Conservation (phyloP, 2,888 invertebrate species). For the Doris montereyensis region DNA sequence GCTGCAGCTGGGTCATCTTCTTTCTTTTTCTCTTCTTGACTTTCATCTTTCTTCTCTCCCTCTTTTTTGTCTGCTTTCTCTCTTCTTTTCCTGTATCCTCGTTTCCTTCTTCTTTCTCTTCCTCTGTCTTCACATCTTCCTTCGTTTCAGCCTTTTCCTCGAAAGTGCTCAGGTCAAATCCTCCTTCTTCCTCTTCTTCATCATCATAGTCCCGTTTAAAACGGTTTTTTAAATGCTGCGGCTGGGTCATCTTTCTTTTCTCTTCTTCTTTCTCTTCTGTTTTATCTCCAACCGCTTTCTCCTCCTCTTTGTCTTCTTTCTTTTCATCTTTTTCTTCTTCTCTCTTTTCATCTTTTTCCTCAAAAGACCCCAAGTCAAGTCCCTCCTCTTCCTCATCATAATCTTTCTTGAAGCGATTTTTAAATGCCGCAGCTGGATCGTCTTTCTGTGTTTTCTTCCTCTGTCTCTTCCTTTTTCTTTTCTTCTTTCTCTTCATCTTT, state of each 20-base stretch:
- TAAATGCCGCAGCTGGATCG: slow-evolving; percentile 27
- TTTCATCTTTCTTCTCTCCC: slow-evolving; percentile 12
- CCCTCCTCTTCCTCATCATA: slow-evolving; percentile 37
- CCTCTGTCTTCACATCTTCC: neutral
- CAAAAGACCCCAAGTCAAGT: slow-evolving; percentile 10
- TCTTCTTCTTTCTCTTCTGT: neutral
- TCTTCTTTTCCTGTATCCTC: slow-evolving; percentile 13
- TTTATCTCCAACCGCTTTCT: slow-evolving; percentile 5
- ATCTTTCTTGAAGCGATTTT: slow-evolving; percentile 32
- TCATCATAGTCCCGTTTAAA: slow-evolving; percentile 37
- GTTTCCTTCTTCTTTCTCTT: neutral
- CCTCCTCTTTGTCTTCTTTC: neutral
- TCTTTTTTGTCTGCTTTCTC: slow-evolving; percentile 9
- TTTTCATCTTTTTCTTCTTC: slow-evolving; percentile 1
- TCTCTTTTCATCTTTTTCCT: slow-evolving; percentile 4
- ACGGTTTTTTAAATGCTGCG: slow-evolving; percentile 22
- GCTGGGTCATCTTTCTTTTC: slow-evolving; percentile 27
- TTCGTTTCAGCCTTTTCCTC: slow-evolving; percentile 6
- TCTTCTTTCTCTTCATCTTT: neutral
- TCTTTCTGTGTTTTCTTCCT: slow-evolving; percentile 28
- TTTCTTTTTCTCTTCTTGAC: slow-evolving; percentile 23
- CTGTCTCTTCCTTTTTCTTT: neutral
- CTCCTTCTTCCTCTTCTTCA: slow-evolving; percentile 35
- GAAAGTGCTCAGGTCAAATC: slow-evolving; percentile 7
- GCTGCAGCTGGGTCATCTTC: slow-evolving; percentile 31